A percentile compares a stretch with the other conserved stretches of the same genome.
Evolutionary conservation across 2,797 vertebrate species (phyloP).

Genomic region (Crypturellus tataupa): DNA sequence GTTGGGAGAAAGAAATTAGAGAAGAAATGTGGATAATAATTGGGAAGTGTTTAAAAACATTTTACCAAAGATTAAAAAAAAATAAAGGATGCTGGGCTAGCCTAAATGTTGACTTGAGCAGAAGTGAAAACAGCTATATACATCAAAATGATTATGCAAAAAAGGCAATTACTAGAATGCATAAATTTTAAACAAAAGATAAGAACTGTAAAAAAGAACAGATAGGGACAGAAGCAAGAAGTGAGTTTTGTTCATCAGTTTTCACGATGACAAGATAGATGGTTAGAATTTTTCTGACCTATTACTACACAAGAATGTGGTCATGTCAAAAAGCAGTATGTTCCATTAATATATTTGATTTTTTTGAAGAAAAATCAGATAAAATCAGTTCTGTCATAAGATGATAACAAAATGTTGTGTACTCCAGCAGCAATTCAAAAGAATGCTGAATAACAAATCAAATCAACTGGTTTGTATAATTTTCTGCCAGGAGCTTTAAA

Average conservation of each 20-base stretch:
- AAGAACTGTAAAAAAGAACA: neutral
- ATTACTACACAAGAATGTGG: neutral
- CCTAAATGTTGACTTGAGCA: conserved; percentile 4
- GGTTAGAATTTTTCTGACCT: neutral
- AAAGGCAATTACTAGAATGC: neutral
- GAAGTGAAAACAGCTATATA: conserved; percentile 25
- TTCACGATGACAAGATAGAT: neutral
- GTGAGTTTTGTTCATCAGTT: neutral
- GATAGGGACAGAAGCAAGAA: neutral
- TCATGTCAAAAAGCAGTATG: neutral
- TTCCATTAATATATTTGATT: neutral
- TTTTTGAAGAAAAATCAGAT: neutral
- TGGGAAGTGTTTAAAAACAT: conserved; percentile 56
- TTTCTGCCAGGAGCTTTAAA: neutral
- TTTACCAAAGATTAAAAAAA: conserved; percentile 8
- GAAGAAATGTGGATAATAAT: conserved; percentile 61
- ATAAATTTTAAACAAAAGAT: neutral
- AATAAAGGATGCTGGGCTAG: neutral
- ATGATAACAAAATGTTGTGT: neutral
- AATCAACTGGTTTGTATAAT: neutral
- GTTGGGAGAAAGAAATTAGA: conserved; percentile 55
- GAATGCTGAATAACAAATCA: conserved; percentile 2
- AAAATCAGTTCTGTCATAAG: neutral
- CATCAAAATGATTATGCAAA: neutral
- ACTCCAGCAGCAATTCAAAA: neutral